Evolutionary conservation across 2,888 invertebrate species (phyloP).

Genomic region (Sinohyriopsis cumingii): DNA sequence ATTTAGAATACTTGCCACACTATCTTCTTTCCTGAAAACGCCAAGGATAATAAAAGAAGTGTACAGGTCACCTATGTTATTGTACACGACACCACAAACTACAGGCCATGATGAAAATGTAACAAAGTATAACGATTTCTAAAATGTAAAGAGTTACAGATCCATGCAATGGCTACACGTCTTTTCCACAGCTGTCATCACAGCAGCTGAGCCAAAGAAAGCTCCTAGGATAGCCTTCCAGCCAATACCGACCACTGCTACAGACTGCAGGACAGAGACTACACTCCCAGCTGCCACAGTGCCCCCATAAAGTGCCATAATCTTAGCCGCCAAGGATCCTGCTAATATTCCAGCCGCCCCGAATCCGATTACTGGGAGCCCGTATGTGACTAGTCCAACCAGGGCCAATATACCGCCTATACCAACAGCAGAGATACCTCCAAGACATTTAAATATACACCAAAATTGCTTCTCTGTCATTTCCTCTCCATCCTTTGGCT

Average conservation of each 20-base stretch:
- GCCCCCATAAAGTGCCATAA: neutral
- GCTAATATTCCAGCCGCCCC: neutral
- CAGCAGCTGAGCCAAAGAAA: neutral
- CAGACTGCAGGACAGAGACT: neutral
- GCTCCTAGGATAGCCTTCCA: conserved; percentile 1
- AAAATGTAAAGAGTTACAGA: no score
- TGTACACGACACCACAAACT: no score
- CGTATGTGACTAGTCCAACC: neutral
- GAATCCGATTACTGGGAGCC: conserved; percentile 2
- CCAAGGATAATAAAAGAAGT: no score
- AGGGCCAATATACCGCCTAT: conserved; percentile 1
- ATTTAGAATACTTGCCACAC: no score
- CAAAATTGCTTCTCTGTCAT: conserved; percentile 2
- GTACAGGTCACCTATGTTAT: no score
- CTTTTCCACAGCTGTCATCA: conserved; percentile 3
- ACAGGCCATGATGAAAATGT: no score
- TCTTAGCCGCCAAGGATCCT: neutral
- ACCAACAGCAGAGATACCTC: conserved; percentile 1
- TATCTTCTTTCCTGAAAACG: no score
- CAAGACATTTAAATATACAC: conserved; percentile 7
- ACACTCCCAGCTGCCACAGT: neutral
- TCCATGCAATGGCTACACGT: no score
- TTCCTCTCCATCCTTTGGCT: no score
- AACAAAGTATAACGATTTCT: no score
- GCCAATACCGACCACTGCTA: neutral